Conservation (phyloP, 2,113 vertebrate species). For the Anarhynchus alexandrinus region DNA sequence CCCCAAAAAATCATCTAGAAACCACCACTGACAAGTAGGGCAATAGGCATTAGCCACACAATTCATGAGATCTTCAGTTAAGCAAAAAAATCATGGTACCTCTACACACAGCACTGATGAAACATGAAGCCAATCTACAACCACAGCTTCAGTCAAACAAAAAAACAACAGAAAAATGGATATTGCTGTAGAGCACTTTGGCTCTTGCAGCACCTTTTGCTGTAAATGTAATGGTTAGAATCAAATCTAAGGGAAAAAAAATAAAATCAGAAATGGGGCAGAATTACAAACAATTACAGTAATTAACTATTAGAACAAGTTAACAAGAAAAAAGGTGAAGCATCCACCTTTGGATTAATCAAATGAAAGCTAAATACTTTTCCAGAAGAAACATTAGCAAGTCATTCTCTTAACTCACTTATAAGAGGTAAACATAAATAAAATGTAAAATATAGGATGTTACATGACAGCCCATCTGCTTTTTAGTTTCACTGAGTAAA, state of each 20-base stretch:
- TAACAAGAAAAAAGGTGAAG: background rate
- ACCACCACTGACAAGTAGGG: background rate
- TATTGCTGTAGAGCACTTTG: background rate
- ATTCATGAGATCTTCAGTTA: background rate
- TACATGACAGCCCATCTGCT: background rate
- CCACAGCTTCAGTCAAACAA: background rate
- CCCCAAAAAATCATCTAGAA: background rate
- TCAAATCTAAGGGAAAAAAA: background rate
- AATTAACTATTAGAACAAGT: background rate
- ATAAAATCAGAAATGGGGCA: background rate
- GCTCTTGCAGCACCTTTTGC: background rate
- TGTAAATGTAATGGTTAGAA: background rate
- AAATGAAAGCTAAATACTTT: background rate
- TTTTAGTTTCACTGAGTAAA: background rate
- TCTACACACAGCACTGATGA: background rate
- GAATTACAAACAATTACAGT: background rate
- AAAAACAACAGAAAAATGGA: background rate
- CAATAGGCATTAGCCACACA: rapidly evolving
- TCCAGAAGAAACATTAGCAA: background rate
- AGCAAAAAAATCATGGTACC: background rate
- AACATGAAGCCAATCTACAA: background rate
- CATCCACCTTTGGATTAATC: background rate
- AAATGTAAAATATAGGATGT: background rate
- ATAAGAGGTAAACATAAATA: background rate
- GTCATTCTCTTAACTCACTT: background rate